These are phyloP conservation scores for Castor canadensis DNA, from an alignment of 2,113 vertebrate genomes.

Conservation along the genomic window DNA sequence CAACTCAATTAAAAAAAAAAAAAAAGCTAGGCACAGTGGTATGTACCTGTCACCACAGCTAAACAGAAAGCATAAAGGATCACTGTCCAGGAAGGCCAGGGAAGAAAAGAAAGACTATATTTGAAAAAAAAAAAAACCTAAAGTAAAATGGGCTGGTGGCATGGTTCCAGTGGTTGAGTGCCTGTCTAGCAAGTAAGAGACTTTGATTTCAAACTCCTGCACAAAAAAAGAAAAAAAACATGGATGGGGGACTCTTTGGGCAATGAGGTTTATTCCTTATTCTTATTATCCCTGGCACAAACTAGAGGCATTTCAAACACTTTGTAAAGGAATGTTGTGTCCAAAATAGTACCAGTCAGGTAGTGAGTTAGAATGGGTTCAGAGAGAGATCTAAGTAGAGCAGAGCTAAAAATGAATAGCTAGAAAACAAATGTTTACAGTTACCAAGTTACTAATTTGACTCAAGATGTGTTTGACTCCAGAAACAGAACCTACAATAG, in stretches of 20 bases:
- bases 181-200: too few relatives aligned
- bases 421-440: neutral
- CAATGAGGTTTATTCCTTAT: neutral
- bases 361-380: neutral
- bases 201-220: too few relatives aligned
- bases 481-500: neutral
- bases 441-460: neutral
- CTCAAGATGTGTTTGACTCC: neutral
- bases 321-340: neutral
- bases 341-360: neutral
- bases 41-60: too few relatives aligned
- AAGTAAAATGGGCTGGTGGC: too few relatives aligned
- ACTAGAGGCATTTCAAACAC: neutral
- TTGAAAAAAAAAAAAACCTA: too few relatives aligned
- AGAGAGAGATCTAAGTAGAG: neutral
- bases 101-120: too few relatives aligned
- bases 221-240: too few relatives aligned
- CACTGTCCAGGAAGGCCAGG: too few relatives aligned
- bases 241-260: neutral
- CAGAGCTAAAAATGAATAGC: neutral
- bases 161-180: too few relatives aligned
- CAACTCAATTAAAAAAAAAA: too few relatives aligned
- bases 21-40: too few relatives aligned
- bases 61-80: too few relatives aligned
- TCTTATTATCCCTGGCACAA: neutral